Percentiles rank a stretch among this genome's conserved stretches.
phyloP scores from a whole-genome alignment of 2,888 invertebrate species.

The Phalera bucephala region DNA sequence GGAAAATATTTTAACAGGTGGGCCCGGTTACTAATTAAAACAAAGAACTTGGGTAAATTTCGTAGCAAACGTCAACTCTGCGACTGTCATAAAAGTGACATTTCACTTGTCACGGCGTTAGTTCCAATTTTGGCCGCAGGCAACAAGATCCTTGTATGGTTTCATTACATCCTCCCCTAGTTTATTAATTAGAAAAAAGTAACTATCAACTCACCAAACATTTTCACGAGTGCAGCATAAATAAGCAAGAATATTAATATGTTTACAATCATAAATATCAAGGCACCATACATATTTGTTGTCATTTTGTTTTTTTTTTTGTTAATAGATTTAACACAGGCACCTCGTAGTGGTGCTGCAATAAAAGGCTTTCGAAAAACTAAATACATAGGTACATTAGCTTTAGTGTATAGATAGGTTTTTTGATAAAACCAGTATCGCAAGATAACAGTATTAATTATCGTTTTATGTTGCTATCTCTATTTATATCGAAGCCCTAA shows the following conservation, averaged over 20 bases:
- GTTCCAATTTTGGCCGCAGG: no score
- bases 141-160: no score
- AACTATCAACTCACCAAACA: conserved; percentile 59
- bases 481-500: no score
- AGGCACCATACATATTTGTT: conserved; percentile 36
- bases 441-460: conserved; percentile 30
- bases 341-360: background rate
- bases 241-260: conserved; percentile 55
- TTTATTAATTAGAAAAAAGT: no score
- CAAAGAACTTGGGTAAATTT: no score
- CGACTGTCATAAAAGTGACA: no score
- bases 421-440: conserved; percentile 29
- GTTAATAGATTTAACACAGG: background rate
- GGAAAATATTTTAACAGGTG: no score
- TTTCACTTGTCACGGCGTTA: no score
- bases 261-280: conserved; percentile 55
- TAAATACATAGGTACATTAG: conserved; percentile 10
- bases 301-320: conserved; percentile 35
- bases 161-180: no score
- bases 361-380: conserved; percentile 1
- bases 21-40: no score
- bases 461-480: conserved; percentile 3
- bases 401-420: conserved; percentile 17
- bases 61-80: no score
- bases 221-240: conserved; percentile 51